These are phyloP conservation scores for Alfaro cultratus DNA, from an alignment of 2,797 vertebrate genomes.

Conservation along the genomic window DNA sequence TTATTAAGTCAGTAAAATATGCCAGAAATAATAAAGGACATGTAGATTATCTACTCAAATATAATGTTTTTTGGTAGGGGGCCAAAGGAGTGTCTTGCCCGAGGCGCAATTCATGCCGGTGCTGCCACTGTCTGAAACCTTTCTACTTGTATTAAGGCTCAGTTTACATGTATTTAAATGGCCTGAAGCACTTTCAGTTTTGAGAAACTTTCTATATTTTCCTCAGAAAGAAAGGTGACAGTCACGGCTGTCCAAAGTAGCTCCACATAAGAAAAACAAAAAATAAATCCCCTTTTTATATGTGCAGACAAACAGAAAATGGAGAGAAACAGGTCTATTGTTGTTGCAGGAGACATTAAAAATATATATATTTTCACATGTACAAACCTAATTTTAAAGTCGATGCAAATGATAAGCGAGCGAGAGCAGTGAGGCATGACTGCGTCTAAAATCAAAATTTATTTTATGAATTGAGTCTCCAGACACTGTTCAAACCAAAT, in stretches of 20 bases:
- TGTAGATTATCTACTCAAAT: not conserved
- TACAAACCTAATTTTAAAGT: not conserved
- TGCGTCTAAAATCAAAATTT: constrained; percentile 45
- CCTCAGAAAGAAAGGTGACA: not conserved
- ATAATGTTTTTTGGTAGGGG: not conserved
- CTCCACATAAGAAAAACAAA: not conserved
- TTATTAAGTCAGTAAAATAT: not conserved
- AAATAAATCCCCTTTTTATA: constrained; percentile 2
- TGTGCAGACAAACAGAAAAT: not conserved
- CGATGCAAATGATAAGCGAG: constrained; percentile 6
- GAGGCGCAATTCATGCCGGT: no score
- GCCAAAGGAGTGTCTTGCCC: not conserved
- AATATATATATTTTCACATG: not conserved
- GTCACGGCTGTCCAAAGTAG: not conserved
- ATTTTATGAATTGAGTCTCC: constrained; percentile 36
- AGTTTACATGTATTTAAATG: not conserved
- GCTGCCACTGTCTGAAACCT: not conserved
- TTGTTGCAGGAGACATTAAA: not conserved
- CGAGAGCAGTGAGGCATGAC: constrained; percentile 33
- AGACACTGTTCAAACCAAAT: constrained; percentile 43
- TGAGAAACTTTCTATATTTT: not conserved
- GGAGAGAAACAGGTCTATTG: not conserved
- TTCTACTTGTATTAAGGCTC: not conserved
- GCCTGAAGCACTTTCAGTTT: not conserved
- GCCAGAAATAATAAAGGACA: not conserved